phyloP scores from a whole-genome alignment of 2,113 vertebrate genomes.

The Nothoprocta perdicaria region DNA sequence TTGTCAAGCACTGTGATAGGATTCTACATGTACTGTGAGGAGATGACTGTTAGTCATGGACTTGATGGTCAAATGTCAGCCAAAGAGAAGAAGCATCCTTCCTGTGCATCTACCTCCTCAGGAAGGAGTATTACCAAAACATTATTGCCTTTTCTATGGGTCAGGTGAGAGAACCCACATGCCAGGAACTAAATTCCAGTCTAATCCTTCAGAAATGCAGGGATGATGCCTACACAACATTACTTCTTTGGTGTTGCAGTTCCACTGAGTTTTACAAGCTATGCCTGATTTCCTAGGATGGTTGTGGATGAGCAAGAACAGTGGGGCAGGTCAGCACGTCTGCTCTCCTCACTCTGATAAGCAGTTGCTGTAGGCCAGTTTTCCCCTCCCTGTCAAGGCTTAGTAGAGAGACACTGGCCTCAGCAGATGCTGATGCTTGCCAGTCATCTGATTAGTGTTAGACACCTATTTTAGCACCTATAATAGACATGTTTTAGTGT shows the following conservation, averaged over 20 bases:
- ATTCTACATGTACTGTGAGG: neutral
- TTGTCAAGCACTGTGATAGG: neutral
- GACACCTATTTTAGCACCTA: neutral
- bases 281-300: neutral
- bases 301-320: neutral
- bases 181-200: neutral
- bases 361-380: neutral
- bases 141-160: neutral
- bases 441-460: neutral
- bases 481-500: neutral
- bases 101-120: neutral
- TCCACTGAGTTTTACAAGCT: neutral
- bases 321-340: neutral
- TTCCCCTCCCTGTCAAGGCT: neutral
- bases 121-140: neutral
- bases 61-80: neutral
- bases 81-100: neutral
- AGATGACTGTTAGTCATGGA: neutral
- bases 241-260: neutral
- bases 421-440: neutral
- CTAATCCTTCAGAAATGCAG: neutral
- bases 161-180: neutral
- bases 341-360: neutral
- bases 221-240: rapidly evolving
- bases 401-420: neutral